Percentiles rank a stretch among this genome's conserved stretches.
Evolutionary conservation across 2,797 vertebrate genomes (phyloP).

Genomic region (Kryptopterus vitreolus): DNA sequence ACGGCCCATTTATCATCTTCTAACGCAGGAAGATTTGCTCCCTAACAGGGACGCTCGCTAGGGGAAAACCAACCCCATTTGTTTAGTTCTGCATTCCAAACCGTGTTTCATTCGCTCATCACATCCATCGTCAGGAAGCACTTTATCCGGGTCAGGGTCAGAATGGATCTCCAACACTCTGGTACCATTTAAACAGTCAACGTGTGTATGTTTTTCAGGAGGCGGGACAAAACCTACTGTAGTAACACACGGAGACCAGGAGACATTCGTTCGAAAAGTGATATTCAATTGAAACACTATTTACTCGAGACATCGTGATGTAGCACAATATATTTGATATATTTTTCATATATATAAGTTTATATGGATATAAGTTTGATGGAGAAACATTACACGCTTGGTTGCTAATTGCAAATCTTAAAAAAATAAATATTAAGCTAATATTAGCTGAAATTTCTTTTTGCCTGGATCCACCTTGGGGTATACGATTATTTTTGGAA

Average conservation of each 20-base stretch:
- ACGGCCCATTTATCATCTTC: constrained; percentile 32
- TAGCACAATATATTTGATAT: too few relatives aligned
- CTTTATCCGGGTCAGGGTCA: background rate
- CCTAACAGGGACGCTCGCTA: background rate
- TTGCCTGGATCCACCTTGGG: background rate
- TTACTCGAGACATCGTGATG: too few relatives aligned
- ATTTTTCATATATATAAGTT: too few relatives aligned
- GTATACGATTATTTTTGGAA: constrained; percentile 12
- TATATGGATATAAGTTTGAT: too few relatives aligned
- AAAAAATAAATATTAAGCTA: background rate
- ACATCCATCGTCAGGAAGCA: background rate
- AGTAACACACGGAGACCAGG: background rate
- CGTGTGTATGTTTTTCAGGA: background rate
- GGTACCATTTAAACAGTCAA: background rate
- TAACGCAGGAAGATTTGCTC: constrained; percentile 15
- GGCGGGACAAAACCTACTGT: background rate
- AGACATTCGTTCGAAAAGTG: background rate
- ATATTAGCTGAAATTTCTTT: background rate
- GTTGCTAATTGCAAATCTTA: background rate
- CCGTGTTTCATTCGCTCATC: background rate
- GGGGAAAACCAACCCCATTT: constrained; percentile 2
- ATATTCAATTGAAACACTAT: too few relatives aligned
- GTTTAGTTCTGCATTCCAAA: background rate
- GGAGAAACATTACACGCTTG: background rate
- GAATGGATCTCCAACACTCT: background rate